phyloP scores from a whole-genome alignment of 2,113 vertebrate genomes.

The Caranx ignobilis region DNA sequence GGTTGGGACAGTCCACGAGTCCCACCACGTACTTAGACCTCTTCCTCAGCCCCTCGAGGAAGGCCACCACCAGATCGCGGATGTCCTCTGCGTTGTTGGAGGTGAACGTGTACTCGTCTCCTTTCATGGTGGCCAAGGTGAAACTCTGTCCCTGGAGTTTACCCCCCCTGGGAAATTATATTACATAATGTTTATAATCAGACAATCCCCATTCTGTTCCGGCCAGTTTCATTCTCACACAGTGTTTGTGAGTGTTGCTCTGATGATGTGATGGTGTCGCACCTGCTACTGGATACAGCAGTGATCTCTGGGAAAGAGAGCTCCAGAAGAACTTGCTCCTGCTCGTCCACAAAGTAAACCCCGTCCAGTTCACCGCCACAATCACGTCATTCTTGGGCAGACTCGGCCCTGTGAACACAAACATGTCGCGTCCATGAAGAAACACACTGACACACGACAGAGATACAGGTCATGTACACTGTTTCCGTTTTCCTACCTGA shows the following conservation, averaged over 20 bases:
- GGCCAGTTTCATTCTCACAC: too few relatives aligned
- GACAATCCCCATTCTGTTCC: too few relatives aligned
- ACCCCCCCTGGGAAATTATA: conserved; percentile 86
- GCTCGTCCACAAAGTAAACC: conserved; percentile 97
- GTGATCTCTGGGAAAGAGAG: conserved; percentile 97
- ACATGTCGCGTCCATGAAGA: background rate
- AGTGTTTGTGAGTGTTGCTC: too few relatives aligned
- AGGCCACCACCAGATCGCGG: conserved; percentile 93
- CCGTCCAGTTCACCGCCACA: conserved; percentile 99
- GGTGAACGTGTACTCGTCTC: conserved; percentile 97
- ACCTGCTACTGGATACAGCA: conserved; percentile 95
- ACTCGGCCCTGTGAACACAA: conserved; percentile 89
- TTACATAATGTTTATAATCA: too few relatives aligned
- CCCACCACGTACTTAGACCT: conserved; percentile 96
- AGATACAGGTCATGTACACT: background rate
- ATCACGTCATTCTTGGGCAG: conserved; percentile 97
- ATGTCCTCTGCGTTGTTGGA: conserved; percentile 98
- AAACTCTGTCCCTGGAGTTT: conserved; percentile 96
- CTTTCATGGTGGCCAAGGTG: conserved; percentile 95
- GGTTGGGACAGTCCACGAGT: conserved; percentile 93
- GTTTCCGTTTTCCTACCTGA: conserved; percentile 83
- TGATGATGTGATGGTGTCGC: background rate
- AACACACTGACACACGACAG: fast-evolving
- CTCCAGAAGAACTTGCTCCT: conserved; percentile 97
- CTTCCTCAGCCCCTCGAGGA: conserved; percentile 94